Percentiles rank a stretch among this genome's conserved stretches.
phyloP scores from a whole-genome alignment of 1,140 invertebrate species.

The Hycleus phaleratus region DNA sequence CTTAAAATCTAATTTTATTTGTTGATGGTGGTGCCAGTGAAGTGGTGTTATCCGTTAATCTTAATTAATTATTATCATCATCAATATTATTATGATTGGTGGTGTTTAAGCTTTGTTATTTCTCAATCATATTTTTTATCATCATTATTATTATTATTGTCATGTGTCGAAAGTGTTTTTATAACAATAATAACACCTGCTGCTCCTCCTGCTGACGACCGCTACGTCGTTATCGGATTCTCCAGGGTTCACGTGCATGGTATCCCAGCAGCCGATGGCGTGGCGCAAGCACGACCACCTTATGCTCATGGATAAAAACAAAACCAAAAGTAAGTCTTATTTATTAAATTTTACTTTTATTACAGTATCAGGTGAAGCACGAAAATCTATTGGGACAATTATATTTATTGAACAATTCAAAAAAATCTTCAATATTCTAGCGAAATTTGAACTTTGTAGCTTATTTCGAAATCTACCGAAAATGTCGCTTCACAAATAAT shows the following conservation, averaged over 20 bases:
- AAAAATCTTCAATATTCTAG: too few relatives aligned
- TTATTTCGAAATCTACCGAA: too few relatives aligned
- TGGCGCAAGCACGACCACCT: slow-evolving; percentile 67
- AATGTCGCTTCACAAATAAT: too few relatives aligned
- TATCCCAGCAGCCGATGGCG: slow-evolving; percentile 53
- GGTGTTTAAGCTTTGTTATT: slow-evolving; percentile 44
- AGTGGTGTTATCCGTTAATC: slow-evolving; percentile 28
- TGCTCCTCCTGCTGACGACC: slow-evolving; percentile 26
- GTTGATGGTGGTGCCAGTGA: neutral
- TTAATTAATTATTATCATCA: slow-evolving; percentile 19
- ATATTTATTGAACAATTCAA: too few relatives aligned
- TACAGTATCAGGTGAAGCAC: too few relatives aligned
- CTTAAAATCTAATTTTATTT: neutral
- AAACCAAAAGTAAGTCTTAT: slow-evolving; percentile 56
- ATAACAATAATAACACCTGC: slow-evolving; percentile 18
- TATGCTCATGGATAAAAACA: slow-evolving; percentile 63
- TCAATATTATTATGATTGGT: slow-evolving; percentile 37
- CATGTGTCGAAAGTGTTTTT: slow-evolving; percentile 34
- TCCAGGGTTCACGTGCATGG: slow-evolving; percentile 34
- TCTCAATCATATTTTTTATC: slow-evolving; percentile 37
- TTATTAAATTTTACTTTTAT: too few relatives aligned
- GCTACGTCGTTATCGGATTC: neutral
- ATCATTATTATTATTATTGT: slow-evolving; percentile 43
- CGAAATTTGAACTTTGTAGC: too few relatives aligned
- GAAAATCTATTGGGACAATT: too few relatives aligned